Evolutionary conservation across 53 echinoderm and acorn worm genomes (phyloP).

Genomic region (Mesocentrotus franciscanus): DNA sequence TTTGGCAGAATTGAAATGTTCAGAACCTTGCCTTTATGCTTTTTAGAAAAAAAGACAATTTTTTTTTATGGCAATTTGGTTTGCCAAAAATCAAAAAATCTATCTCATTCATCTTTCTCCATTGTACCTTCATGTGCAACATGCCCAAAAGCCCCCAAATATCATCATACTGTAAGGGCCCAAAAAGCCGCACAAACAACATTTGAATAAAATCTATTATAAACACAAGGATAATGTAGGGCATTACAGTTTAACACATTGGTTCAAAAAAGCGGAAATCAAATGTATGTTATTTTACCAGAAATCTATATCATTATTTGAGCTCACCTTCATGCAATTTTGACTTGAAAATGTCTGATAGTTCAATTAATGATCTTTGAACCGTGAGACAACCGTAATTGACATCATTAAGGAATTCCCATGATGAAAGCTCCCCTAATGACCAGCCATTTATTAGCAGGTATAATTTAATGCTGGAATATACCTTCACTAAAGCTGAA

Average conservation of each 20-base stretch:
- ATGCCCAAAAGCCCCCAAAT: too few species aligned
- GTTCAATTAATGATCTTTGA: constrained; percentile 13
- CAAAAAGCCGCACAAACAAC: too few species aligned
- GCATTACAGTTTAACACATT: not conserved
- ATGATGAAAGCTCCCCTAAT: not conserved
- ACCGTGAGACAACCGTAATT: constrained; percentile 17
- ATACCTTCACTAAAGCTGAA: not conserved
- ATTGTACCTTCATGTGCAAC: too few species aligned
- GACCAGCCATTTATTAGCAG: constrained; percentile 4
- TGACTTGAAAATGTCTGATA: not conserved
- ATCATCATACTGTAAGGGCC: too few species aligned
- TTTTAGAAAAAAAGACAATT: too few species aligned
- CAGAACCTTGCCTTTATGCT: too few species aligned
- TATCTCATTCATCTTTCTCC: too few species aligned
- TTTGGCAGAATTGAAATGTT: too few species aligned
- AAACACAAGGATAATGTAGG: too few species aligned
- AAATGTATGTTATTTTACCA: not conserved
- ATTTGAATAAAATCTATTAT: too few species aligned
- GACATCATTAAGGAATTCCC: not conserved
- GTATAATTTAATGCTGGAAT: not conserved
- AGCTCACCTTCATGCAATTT: not conserved
- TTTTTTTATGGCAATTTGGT: too few species aligned
- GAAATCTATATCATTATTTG: not conserved
- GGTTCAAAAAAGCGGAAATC: not conserved
- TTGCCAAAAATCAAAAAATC: too few species aligned